Base-by-base conservation (phyloP, 2,888 invertebrate species). In the Clivina fossor region DNA sequence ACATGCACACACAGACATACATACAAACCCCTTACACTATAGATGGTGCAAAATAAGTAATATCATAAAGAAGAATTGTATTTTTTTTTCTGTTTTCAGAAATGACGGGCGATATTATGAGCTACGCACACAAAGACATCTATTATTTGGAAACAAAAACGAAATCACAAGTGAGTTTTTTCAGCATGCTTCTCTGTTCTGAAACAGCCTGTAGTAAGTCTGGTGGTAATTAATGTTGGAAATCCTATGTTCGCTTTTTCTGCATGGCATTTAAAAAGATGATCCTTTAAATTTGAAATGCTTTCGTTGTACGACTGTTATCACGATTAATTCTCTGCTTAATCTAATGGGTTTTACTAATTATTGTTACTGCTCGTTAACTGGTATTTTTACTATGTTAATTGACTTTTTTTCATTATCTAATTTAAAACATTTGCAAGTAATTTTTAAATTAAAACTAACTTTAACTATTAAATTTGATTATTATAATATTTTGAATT, bases 101-200 rank as follows among this genome's bases (percentile, higher is more conserved):
- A 58, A 70, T 70, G 70, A 70, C 70, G 65, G 69, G 70, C 32
- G 69, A 70, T 64, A 66, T 70, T 61, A 68, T 70, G 58, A 69
- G 69, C 64, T 71, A 65, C 60, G 64, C 68, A 18, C 70, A 69
- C 62, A 70, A 71, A 57, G 71, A 71, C 60, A 71, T 71, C 56
- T 71, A 71, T 61, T 71, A 70, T 63, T 61, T 71, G 63, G 71
- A 71, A 65, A 69, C 70, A 49, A 71, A 71, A 62, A 69, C 69
- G 57, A 71, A 70, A 63, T 65, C 69, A 43, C 69, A 71, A 69
- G 70, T 71, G 62, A 67, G 64, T 44, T 55, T 43, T 56, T 49
- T 19, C 50, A 20, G 8, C 28, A 37, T 11, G 8, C 30, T 9
- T 4, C 35, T 24, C 18, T 47, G 13, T 43, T 43, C 20, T 7